phyloP scores from a whole-genome alignment of 2,797 vertebrate species.

The Limosa lapponica region DNA sequence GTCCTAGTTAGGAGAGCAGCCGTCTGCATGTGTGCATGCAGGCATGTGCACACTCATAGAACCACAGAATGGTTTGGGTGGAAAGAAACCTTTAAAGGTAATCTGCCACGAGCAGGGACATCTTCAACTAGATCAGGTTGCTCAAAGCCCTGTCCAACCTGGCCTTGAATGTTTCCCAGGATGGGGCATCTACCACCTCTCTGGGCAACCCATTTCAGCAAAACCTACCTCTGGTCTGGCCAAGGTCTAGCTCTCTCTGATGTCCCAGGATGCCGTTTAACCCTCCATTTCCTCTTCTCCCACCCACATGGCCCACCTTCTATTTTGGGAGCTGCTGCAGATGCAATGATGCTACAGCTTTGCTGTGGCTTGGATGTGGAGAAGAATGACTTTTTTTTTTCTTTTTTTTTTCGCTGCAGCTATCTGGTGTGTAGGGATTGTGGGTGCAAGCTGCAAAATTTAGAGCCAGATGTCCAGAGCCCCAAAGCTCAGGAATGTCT shows the following conservation, averaged over 20 bases:
- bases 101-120: too few species aligned
- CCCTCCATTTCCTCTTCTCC: too few species aligned
- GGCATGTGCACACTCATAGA: rapidly evolving
- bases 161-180: background rate
- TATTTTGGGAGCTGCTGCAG: background rate
- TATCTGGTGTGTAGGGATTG: background rate
- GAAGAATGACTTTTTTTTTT: background rate
- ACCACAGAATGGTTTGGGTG: background rate
- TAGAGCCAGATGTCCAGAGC: background rate
- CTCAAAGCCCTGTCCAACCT: background rate
- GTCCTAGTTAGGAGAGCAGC: background rate
- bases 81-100: background rate
- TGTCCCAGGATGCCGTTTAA: too few species aligned
- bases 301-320: background rate
- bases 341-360: background rate
- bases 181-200: background rate
- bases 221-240: background rate
- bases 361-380: background rate
- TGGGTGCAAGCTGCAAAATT: background rate
- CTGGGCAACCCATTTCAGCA: background rate
- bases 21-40: rapidly evolving
- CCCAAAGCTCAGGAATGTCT: background rate
- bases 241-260: background rate
- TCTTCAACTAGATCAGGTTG: background rate
- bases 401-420: background rate